Evolutionary conservation across 2,888 invertebrate genomes (phyloP).

Genomic region (Hemaris fuciformis): DNA sequence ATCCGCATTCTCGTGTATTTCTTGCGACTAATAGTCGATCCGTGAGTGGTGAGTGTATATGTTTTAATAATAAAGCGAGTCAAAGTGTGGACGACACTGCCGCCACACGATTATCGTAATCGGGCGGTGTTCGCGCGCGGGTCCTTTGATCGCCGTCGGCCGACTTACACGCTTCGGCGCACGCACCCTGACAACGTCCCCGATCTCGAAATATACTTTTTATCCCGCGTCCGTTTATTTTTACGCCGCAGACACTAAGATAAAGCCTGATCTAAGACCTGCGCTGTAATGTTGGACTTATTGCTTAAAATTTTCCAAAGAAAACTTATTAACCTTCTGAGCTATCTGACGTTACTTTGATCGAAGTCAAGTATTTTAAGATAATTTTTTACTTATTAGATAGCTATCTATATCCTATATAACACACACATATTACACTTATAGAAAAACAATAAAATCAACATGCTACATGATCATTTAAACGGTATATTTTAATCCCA

Average conservation of each 20-base stretch:
- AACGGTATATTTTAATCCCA: too few species aligned
- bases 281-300: neutral
- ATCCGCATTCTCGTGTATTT: neutral
- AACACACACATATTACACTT: too few species aligned
- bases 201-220: neutral
- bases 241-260: neutral
- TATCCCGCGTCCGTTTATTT: neutral
- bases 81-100: conserved; percentile 38
- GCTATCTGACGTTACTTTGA: too few species aligned
- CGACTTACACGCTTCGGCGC: neutral
- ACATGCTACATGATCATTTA: too few species aligned
- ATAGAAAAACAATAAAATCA: too few species aligned
- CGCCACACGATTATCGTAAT: conserved; percentile 48
- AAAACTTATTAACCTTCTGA: too few species aligned
- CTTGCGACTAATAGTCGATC: conserved; percentile 9
- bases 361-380: too few species aligned
- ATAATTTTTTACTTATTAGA: too few species aligned
- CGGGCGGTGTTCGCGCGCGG: conserved; percentile 30
- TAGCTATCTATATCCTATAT: too few species aligned
- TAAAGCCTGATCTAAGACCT: conserved; percentile 3
- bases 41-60: conserved; percentile 27
- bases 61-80: conserved; percentile 38
- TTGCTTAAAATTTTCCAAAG: neutral
- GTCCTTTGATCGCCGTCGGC: conserved; percentile 46
- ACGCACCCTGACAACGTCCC: neutral